phyloP scores from a whole-genome alignment of 53 echinoderm and acorn worm species.

The Holothuria scabra region DNA sequence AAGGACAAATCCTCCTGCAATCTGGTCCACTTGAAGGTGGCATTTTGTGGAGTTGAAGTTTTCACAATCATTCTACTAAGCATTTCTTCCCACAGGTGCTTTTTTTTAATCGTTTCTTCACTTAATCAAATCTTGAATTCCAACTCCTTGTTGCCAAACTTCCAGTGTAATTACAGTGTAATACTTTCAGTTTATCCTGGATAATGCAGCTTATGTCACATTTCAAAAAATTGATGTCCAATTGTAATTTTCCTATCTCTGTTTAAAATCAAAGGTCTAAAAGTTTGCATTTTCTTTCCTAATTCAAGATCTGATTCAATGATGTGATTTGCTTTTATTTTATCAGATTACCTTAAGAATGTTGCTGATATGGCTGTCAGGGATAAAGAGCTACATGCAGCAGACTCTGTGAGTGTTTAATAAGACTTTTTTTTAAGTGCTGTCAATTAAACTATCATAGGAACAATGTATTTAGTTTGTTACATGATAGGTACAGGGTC shows the following conservation, averaged over 20 bases:
- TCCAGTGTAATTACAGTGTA: background rate
- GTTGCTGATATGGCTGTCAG: slow-evolving; percentile 67
- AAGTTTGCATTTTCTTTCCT: too few species aligned
- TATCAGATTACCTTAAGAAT: slow-evolving; percentile 68
- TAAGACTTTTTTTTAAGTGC: too few species aligned
- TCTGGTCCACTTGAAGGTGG: background rate
- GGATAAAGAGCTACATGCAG: slow-evolving; percentile 68
- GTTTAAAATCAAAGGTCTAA: background rate
- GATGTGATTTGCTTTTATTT: too few species aligned
- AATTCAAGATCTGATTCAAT: too few species aligned
- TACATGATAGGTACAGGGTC: too few species aligned
- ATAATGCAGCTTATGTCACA: background rate
- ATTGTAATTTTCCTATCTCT: background rate
- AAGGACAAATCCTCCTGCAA: slow-evolving; percentile 8
- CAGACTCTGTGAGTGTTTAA: slow-evolving; percentile 68
- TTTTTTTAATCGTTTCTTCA: background rate
- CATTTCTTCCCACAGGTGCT: background rate
- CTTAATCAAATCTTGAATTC: slow-evolving; percentile 10
- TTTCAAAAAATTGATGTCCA: background rate
- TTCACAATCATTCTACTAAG: background rate
- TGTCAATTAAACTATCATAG: too few species aligned
- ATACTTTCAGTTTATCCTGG: background rate
- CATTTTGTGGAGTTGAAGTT: background rate
- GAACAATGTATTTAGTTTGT: too few species aligned
- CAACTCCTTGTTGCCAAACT: background rate